phyloP scores from a whole-genome alignment of 2,113 vertebrate species.

The Nycticryphes semicollaris region DNA sequence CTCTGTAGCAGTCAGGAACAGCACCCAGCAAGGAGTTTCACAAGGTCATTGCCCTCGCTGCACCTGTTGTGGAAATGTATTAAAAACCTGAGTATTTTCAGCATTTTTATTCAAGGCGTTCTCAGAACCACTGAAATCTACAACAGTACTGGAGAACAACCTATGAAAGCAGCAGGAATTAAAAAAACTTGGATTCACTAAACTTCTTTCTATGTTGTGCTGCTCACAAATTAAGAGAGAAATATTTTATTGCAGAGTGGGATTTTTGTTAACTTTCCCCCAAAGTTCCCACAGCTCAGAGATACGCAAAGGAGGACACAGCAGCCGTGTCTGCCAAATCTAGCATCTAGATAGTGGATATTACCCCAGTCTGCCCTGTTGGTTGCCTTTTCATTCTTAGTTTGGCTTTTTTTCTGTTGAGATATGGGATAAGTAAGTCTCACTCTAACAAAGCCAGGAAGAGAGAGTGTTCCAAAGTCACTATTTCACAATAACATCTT shows the following conservation, averaged over 20 bases:
- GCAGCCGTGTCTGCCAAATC: not conserved
- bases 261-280: not conserved
- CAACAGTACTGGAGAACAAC: not conserved
- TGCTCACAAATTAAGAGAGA: not conserved
- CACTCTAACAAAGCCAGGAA: not conserved
- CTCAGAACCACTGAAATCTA: not conserved
- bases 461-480: not conserved
- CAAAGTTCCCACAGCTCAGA: not conserved
- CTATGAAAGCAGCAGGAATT: not conserved
- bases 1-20: not conserved
- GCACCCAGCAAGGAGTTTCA: not conserved
- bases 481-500: not conserved
- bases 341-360: not conserved
- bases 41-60: not conserved
- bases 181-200: not conserved
- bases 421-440: not conserved
- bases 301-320: not conserved
- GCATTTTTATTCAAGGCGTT: not conserved
- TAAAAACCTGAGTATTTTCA: not conserved
- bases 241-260: not conserved
- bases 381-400: not conserved
- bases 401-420: not conserved
- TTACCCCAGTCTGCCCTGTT: not conserved
- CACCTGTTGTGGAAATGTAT: not conserved
- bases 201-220: not conserved